These are phyloP conservation scores for Cuniculus paca DNA, from an alignment of 2,797 vertebrate genomes.

Conservation along the genomic window DNA sequence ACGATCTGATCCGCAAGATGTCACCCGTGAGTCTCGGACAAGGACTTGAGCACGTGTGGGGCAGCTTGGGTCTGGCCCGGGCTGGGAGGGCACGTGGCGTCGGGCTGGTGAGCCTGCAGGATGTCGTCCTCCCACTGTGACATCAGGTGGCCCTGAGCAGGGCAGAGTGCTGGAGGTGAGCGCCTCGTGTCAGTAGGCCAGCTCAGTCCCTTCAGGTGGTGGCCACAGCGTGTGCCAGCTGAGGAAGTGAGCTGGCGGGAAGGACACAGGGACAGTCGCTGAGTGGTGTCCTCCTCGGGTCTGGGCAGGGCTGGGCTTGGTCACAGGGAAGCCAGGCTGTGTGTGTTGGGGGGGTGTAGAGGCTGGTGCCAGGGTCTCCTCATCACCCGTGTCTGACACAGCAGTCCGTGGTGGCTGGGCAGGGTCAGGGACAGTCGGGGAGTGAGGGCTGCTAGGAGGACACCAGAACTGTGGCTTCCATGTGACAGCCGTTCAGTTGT, in stretches of 20 bases:
- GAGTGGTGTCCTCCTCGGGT: accelerated
- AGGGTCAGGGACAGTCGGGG: accelerated
- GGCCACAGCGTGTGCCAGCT: not conserved
- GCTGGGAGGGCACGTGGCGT: not conserved
- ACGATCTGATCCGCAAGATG: constrained; percentile 90
- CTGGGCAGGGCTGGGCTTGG: not conserved
- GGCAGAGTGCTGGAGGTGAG: accelerated
- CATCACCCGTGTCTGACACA: accelerated
- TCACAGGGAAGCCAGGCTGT: accelerated
- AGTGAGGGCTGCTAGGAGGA: not conserved
- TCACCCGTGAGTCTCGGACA: constrained; percentile 86
- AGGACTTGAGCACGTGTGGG: accelerated
- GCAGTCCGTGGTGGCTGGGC: not conserved
- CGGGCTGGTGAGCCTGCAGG: accelerated
- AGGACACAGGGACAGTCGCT: not conserved
- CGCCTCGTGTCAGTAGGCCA: not conserved
- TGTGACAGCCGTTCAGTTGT: accelerated
- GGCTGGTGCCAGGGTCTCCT: too few species aligned
- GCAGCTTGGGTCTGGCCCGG: accelerated
- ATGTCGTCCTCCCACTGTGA: accelerated
- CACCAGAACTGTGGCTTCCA: not conserved
- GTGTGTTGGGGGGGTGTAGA: not conserved
- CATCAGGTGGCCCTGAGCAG: accelerated
- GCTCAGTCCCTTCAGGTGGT: accelerated
- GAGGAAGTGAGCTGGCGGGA: not conserved